Conservation (phyloP, 2,888 invertebrate species). For the Acanthacorydalis orientalis region DNA sequence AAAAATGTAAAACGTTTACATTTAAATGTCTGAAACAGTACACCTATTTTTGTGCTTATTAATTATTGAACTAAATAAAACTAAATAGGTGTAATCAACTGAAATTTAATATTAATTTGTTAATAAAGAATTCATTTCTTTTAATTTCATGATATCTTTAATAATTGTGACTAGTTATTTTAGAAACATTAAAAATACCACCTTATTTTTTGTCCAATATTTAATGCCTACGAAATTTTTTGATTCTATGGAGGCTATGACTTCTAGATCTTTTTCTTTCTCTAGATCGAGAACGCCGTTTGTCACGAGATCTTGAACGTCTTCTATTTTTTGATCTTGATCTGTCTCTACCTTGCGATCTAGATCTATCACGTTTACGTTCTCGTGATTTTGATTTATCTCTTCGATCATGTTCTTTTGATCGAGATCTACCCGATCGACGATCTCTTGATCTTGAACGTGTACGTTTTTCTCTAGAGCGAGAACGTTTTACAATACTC, state of each 20-base stretch:
- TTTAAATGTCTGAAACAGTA: too few species aligned
- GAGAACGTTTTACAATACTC: conserved; percentile 9
- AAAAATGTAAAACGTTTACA: too few species aligned
- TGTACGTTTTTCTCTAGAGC: conserved; percentile 10
- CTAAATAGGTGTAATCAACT: too few species aligned
- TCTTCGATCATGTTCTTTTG: conserved; percentile 1
- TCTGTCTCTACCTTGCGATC: neutral
- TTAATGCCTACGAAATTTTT: conserved; percentile 17
- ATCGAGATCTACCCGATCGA: conserved; percentile 13
- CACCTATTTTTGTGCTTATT: too few species aligned
- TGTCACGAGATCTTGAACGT: conserved; percentile 8
- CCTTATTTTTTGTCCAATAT: neutral
- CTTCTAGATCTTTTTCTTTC: conserved; percentile 6
- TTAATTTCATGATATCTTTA: too few species aligned
- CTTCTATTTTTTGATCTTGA: conserved; percentile 2
- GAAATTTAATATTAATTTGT: too few species aligned
- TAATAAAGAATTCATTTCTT: too few species aligned
- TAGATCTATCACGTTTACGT: neutral
- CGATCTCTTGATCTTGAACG: conserved; percentile 10
- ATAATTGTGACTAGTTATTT: too few species aligned
- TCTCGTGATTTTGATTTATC: neutral
- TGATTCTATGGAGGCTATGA: conserved; percentile 14
- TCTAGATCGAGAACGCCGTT: conserved; percentile 6
- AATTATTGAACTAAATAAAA: too few species aligned
- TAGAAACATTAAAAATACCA: neutral